Evolutionary conservation across 2,797 vertebrate genomes (phyloP), one percentile per base, ranked within the genome.

Genomic region (Adrianichthys oophorus): DNA sequence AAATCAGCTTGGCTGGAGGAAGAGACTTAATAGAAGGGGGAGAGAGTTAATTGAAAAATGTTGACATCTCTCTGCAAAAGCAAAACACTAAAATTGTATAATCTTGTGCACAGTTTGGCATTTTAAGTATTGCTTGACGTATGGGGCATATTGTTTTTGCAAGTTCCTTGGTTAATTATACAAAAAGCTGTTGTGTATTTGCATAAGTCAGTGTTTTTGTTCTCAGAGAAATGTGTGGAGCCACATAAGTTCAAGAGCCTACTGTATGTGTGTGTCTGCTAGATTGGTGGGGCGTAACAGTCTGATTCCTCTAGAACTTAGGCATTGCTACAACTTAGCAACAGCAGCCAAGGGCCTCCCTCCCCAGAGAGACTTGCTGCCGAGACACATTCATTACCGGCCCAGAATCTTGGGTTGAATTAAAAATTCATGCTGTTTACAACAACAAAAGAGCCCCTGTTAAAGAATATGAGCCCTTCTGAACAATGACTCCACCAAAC

Each of bases 351-450:
- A 71, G 81, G 86, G 82, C 85, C 85, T 73, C 70, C 59, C 56
- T 87, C 90, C 89, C 87, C 51, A 65, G 86, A 90, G 88, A 86
- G 78, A 48, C 72, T 72, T 63, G 79, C 84, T 81, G 80, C 82
- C 52, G 70, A 87, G 79, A 86, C 87, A 88, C 85, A 90, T 90
- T 91, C 84, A 90, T 90, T 91, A 91, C 79, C 65, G 79, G 74
- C 79, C 72, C 80, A 77, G 85, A 88, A 88, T 87, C 80, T 85
- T 81, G 80, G 84, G 83, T 75, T 82, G 83, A 87, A 90, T 92
- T 91, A 92, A 92, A 92, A 91, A 92, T 92, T 89, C 88, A 92
- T 92, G 90, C 88, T 92, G 91, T 92, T 92, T 92, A 92, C 89
- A 84, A 88, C 88, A 90, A 92, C 90, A 90, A 90, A 89, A 85